Conservation (phyloP, 2,888 invertebrate species). For the Neoitamus cyanurus region DNA sequence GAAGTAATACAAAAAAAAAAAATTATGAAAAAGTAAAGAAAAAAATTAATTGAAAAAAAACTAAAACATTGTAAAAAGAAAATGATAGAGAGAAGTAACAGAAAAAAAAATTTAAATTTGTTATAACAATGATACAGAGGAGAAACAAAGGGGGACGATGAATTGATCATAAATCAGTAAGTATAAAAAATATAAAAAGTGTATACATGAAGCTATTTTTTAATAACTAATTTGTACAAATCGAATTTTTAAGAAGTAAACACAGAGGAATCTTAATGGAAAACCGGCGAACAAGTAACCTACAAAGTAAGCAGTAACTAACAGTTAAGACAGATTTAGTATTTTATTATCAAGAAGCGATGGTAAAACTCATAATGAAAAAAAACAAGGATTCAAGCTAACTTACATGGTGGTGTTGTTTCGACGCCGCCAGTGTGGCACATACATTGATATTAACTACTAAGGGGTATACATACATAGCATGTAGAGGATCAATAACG, state of each 20-base stretch:
- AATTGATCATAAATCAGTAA: slow-evolving; percentile 35
- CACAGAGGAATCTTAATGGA: background rate
- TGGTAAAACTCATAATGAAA: background rate
- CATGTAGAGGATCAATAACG: slow-evolving; percentile 18
- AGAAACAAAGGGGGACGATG: background rate
- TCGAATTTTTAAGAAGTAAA: slow-evolving; percentile 31
- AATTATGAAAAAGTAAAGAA: background rate
- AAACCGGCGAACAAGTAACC: slow-evolving; percentile 19
- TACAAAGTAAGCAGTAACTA: slow-evolving; percentile 30
- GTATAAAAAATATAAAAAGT: slow-evolving; percentile 4
- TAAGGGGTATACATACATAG: slow-evolving; percentile 1
- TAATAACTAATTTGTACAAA: slow-evolving; percentile 42
- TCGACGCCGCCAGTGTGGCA: background rate
- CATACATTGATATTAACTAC: slow-evolving; percentile 26
- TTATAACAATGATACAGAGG: slow-evolving; percentile 1
- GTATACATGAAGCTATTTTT: slow-evolving; percentile 40
- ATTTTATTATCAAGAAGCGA: slow-evolving; percentile 27
- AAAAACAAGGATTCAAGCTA: background rate
- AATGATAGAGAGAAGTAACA: background rate
- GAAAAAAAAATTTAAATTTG: slow-evolving; percentile 11
- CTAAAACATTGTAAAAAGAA: background rate
- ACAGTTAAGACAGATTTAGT: slow-evolving; percentile 33
- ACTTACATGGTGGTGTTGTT: background rate
- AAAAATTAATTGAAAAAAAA: slow-evolving; percentile 7
- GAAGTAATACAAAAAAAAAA: background rate